Percentiles rank a stretch among this genome's conserved stretches.
These are phyloP conservation scores for Chunga burmeisteri DNA, from an alignment of 2,113 vertebrate genomes.

Conservation along the genomic window DNA sequence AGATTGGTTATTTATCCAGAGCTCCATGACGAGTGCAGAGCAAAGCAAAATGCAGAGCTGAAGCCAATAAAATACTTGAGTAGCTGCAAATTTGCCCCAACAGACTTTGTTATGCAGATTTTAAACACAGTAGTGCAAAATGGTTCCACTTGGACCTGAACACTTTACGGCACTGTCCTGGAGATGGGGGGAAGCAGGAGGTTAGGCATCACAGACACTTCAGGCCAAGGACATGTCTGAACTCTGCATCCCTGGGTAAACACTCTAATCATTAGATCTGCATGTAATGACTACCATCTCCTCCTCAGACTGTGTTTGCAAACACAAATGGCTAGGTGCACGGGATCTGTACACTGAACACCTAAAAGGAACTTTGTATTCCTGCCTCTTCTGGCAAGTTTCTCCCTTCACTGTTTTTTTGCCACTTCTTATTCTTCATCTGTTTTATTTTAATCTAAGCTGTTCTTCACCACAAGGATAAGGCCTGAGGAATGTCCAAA, in stretches of 20 bases:
- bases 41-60: neutral
- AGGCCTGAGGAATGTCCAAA: neutral
- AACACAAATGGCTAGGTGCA: neutral
- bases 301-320: neutral
- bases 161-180: rapidly evolving
- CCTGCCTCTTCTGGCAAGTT: neutral
- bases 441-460: neutral
- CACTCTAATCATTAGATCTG: neutral
- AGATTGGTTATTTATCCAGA: neutral
- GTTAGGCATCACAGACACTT: neutral
- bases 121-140: neutral
- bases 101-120: neutral
- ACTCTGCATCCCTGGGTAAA: neutral
- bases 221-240: neutral
- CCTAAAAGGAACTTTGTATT: neutral
- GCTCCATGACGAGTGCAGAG: rapidly evolving
- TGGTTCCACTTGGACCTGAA: neutral
- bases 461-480: neutral
- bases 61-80: conserved; percentile 19
- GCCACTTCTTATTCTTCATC: neutral
- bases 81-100: conserved; percentile 1
- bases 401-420: neutral
- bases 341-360: rapidly evolving
- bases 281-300: neutral
- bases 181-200: neutral